These are phyloP conservation scores for Rhinichthys osculus DNA, from an alignment of 2,797 vertebrate species.

Conservation along the genomic window DNA sequence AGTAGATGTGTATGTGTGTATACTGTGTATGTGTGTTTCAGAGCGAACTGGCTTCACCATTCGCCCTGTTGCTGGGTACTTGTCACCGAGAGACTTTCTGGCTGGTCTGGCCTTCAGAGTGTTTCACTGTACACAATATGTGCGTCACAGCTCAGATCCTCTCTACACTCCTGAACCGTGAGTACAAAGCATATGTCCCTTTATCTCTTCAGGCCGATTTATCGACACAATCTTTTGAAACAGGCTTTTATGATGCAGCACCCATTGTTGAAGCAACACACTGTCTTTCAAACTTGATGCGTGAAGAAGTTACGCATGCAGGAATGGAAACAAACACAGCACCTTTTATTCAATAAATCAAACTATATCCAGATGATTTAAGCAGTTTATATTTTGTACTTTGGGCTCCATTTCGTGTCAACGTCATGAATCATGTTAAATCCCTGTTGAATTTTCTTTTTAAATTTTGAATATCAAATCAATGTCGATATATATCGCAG, in stretches of 20 bases:
- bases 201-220: not conserved
- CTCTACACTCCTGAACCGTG: slow-evolving; percentile 98
- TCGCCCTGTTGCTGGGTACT: slow-evolving; percentile 93
- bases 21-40: slow-evolving; percentile 67
- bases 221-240: slow-evolving; percentile 5
- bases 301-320: not conserved
- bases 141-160: slow-evolving; percentile 95
- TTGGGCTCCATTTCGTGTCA: not conserved
- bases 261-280: not conserved
- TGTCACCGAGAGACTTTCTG: slow-evolving; percentile 96
- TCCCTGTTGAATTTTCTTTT: not conserved
- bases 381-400: not conserved
- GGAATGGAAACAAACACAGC: not conserved
- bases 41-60: slow-evolving; percentile 95
- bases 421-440: not conserved
- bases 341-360: not conserved
- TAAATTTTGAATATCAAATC: not conserved
- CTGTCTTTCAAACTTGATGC: slow-evolving; percentile 11
- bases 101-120: slow-evolving; percentile 97
- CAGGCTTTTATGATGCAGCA: not conserved
- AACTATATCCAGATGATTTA: not conserved
- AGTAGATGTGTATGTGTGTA: not conserved
- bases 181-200: slow-evolving; percentile 64
- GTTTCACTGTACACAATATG: slow-evolving; percentile 98
- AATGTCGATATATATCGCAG: not conserved